Conservation (phyloP, 2,797 vertebrate species). For the Pangasius krempfi region DNA sequence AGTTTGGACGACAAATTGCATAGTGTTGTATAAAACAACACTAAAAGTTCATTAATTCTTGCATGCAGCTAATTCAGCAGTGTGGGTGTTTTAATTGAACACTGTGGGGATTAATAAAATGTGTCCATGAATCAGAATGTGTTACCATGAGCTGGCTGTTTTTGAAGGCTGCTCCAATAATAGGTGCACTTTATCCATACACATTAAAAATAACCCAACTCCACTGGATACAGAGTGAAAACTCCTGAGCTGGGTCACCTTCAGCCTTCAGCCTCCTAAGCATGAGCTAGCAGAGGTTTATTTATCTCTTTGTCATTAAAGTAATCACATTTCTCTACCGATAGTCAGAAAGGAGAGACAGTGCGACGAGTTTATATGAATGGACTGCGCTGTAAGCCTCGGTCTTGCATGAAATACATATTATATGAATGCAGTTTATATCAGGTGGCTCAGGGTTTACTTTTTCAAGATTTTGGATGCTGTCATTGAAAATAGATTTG, state of each 20-base stretch:
- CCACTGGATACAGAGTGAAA: conserved; percentile 3
- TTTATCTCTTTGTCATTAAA: neutral
- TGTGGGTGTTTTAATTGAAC: neutral
- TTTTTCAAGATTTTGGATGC: neutral
- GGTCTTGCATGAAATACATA: neutral
- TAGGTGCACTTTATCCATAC: conserved; percentile 8
- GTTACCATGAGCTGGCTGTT: neutral
- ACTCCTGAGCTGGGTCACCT: conserved; percentile 38
- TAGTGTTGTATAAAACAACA: neutral
- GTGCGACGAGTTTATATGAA: neutral
- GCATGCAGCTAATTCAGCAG: neutral
- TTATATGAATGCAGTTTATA: neutral
- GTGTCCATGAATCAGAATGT: neutral
- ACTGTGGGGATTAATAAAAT: neutral
- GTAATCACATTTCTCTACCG: neutral
- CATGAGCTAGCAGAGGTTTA: conserved; percentile 13
- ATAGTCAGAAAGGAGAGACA: neutral
- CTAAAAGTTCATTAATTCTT: neutral
- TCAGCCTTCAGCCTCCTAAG: conserved; percentile 16
- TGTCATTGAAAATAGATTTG: neutral
- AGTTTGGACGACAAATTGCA: neutral
- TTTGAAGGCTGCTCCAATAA: conserved; percentile 28
- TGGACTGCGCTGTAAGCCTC: neutral
- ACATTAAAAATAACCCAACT: conserved; percentile 42
- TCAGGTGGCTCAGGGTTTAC: neutral